Evolutionary conservation across 2,888 invertebrate genomes (phyloP).

Genomic region (Brachypterus glaber): DNA sequence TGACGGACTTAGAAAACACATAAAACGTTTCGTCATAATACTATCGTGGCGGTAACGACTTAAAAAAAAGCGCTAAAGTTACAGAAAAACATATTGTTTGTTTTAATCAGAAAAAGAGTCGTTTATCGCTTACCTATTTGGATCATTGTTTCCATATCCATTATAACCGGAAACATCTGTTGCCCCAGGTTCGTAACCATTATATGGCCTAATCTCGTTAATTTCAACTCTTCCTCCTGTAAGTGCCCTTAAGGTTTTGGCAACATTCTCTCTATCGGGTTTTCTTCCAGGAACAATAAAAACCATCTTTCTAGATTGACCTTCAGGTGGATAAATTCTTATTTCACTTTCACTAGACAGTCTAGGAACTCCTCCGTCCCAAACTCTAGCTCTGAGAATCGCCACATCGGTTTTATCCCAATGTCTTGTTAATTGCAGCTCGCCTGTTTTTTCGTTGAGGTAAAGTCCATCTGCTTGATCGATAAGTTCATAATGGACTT

Average conservation of each 20-base stretch:
- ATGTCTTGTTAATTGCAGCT: conserved; percentile 53
- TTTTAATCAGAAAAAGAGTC: too few relatives aligned
- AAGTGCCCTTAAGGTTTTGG: conserved; percentile 64
- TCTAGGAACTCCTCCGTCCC: conserved; percentile 77
- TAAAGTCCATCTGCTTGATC: conserved; percentile 57
- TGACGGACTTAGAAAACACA: too few relatives aligned
- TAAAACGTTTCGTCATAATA: too few relatives aligned
- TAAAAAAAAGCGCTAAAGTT: too few relatives aligned
- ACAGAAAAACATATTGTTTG: too few relatives aligned
- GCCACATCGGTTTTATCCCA: conserved; percentile 41
- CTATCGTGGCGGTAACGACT: too few relatives aligned
- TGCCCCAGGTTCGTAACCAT: conserved; percentile 46
- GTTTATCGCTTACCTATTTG: not conserved
- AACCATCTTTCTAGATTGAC: conserved; percentile 63
- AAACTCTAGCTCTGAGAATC: conserved; percentile 66
- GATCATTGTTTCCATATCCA: not conserved
- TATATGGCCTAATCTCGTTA: conserved; percentile 62
- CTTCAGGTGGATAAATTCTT: conserved; percentile 68
- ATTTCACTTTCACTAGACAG: conserved; percentile 63
- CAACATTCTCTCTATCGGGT: conserved; percentile 62
- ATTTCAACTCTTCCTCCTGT: conserved; percentile 74
- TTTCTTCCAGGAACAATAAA: conserved; percentile 74
- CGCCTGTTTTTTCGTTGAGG: conserved; percentile 65
- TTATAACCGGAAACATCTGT: conserved; percentile 42
- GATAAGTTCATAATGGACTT: conserved; percentile 73